Percentiles rank a stretch among this genome's conserved stretches.
These are phyloP conservation scores for Brachionichthys hirsutus DNA, from an alignment of 2,113 vertebrate genomes.

Conservation along the genomic window DNA sequence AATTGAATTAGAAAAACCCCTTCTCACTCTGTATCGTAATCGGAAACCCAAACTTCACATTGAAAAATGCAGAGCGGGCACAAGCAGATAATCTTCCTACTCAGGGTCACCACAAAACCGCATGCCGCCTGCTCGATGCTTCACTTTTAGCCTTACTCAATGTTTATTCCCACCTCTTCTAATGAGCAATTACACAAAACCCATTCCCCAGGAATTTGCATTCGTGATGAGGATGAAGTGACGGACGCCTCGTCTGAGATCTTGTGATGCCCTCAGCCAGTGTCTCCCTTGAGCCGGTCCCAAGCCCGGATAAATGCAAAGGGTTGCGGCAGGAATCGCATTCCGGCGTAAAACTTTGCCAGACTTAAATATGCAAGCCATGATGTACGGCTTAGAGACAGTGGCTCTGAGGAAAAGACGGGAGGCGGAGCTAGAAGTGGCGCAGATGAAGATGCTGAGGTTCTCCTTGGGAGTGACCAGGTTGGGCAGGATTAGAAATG, in stretches of 20 bases:
- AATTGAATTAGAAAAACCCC: conserved; percentile 59
- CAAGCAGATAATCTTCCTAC: conserved; percentile 61
- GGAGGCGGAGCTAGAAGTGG: too few species aligned
- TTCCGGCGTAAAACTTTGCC: too few species aligned
- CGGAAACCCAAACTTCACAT: conserved; percentile 64
- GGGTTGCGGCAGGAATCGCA: too few species aligned
- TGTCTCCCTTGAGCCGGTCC: conserved; percentile 61
- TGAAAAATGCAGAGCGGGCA: conserved; percentile 65
- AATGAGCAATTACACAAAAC: conserved; percentile 57
- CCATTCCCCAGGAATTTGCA: conserved; percentile 62
- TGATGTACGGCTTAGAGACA: too few species aligned
- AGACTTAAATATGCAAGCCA: too few species aligned
- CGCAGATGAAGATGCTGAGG: too few species aligned
- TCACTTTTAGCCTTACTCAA: conserved; percentile 11
- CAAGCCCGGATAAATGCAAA: too few species aligned
- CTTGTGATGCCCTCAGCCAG: conserved; percentile 57
- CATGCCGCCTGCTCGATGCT: conserved; percentile 48
- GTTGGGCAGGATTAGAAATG: too few species aligned
- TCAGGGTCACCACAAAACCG: conserved; percentile 57
- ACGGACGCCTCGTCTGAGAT: conserved; percentile 59
- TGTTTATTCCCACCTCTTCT: conserved; percentile 30
- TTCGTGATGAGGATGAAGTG: conserved; percentile 49
- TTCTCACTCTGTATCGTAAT: conserved; percentile 69
- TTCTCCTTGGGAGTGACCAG: too few species aligned
- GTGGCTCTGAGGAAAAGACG: too few species aligned